Evolutionary conservation across 2,888 invertebrate species (phyloP).

Genomic region (Nematopogon swammerdamellus): DNA sequence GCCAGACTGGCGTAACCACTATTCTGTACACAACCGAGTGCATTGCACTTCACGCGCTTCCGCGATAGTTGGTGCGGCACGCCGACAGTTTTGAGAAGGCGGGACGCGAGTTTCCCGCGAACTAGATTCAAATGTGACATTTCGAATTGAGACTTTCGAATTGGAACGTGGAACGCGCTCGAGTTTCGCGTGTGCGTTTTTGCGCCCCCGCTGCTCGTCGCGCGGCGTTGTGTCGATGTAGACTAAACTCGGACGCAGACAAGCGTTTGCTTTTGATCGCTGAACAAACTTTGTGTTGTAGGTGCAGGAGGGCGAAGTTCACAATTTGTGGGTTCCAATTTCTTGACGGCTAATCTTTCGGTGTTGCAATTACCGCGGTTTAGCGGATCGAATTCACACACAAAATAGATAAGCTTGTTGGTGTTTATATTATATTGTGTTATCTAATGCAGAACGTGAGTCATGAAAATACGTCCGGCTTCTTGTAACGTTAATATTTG

Average conservation of each 20-base stretch:
- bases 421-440: too few relatives aligned
- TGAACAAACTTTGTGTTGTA: not conserved
- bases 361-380: too few relatives aligned
- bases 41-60: constrained; percentile 18
- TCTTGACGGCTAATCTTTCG: not conserved
- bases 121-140: not conserved
- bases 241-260: not conserved
- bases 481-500: too few relatives aligned
- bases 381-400: too few relatives aligned
- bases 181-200: not conserved
- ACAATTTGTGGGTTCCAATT: not conserved
- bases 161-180: too few relatives aligned
- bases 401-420: too few relatives aligned
- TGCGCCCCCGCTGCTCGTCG: not conserved
- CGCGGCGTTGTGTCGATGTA: not conserved
- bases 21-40: constrained; percentile 16
- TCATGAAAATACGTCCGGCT: too few relatives aligned
- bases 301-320: not conserved
- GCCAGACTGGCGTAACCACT: constrained; percentile 32
- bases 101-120: not conserved
- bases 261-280: not conserved
- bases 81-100: not conserved
- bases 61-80: constrained; percentile 21
- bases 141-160: not conserved
- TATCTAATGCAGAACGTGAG: too few relatives aligned